These are phyloP conservation scores for Prosopocoilus inquinatus DNA, from an alignment of 2,888 invertebrate species.

Conservation along the genomic window DNA sequence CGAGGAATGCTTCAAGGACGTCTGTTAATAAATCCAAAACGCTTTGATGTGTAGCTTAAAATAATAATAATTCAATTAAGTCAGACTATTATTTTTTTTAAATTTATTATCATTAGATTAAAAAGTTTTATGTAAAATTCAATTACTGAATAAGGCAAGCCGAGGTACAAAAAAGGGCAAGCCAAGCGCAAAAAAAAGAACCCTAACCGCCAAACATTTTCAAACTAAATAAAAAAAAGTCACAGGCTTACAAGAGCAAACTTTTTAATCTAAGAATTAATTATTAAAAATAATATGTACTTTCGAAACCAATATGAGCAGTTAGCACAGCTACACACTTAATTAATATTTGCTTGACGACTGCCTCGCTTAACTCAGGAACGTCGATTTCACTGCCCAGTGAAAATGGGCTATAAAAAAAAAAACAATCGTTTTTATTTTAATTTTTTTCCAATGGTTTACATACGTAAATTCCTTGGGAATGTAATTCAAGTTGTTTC, in stretches of 20 bases:
- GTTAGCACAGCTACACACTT: conserved; percentile 54
- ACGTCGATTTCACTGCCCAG: conserved; percentile 36
- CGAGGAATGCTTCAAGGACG: conserved; percentile 52
- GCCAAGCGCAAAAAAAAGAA: no score
- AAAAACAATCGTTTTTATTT: neutral
- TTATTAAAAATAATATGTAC: conserved; percentile 32
- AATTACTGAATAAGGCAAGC: no score
- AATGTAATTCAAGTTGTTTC: conserved; percentile 41
- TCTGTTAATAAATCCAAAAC: conserved; percentile 53
- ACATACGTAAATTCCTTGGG: conserved; percentile 39
- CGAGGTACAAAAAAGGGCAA: no score
- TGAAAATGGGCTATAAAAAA: conserved; percentile 32
- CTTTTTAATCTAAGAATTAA: neutral
- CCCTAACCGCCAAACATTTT: no score
- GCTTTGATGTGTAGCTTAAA: conserved; percentile 49
- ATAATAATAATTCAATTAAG: no score
- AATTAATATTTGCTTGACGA: conserved; percentile 46
- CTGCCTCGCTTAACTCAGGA: conserved; percentile 42
- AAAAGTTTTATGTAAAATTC: no score
- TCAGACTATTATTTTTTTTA: no score
- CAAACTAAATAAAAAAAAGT: no score
- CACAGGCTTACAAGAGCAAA: no score
- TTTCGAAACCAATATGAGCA: conserved; percentile 57
- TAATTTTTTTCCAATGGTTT: neutral
- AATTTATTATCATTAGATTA: no score